Conservation (phyloP, 2,888 invertebrate genomes). For the Synanthedon andrenaeformis region DNA sequence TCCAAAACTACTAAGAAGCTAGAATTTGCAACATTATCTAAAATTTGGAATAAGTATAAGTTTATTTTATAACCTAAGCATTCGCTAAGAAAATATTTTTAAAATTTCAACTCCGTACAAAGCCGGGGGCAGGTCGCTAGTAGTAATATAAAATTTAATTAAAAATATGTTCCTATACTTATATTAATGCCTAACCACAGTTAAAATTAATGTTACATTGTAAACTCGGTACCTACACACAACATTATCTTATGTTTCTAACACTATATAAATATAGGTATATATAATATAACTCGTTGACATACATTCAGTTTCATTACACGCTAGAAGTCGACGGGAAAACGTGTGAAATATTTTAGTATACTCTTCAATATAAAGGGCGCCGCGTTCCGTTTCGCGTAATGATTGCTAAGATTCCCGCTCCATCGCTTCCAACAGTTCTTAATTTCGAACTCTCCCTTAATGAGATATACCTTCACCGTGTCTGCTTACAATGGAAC, state of each 20-base stretch:
- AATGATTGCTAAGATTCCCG: constrained; percentile 66
- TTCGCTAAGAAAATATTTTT: too few relatives aligned
- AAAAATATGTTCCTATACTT: too few relatives aligned
- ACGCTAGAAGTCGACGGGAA: not conserved
- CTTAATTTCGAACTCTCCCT: constrained; percentile 56
- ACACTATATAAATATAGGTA: not conserved
- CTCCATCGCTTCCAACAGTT: constrained; percentile 50
- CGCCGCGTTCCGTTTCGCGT: constrained; percentile 41
- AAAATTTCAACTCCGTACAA: too few relatives aligned
- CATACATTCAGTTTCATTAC: not conserved
- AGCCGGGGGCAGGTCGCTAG: not conserved
- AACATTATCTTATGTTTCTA: too few relatives aligned
- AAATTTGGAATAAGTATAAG: too few relatives aligned
- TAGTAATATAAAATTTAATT: not conserved
- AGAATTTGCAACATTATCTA: too few relatives aligned
- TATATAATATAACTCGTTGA: not conserved
- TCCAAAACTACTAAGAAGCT: too few relatives aligned
- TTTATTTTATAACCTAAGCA: not conserved
- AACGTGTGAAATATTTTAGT: not conserved
- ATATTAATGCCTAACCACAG: too few relatives aligned
- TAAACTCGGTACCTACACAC: too few relatives aligned
- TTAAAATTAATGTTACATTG: too few relatives aligned
- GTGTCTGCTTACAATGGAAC: constrained; percentile 60
- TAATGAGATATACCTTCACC: constrained; percentile 64
- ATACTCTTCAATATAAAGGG: not conserved